Conservation (phyloP, 2,113 vertebrate species). For the Chaetops frenatus region DNA sequence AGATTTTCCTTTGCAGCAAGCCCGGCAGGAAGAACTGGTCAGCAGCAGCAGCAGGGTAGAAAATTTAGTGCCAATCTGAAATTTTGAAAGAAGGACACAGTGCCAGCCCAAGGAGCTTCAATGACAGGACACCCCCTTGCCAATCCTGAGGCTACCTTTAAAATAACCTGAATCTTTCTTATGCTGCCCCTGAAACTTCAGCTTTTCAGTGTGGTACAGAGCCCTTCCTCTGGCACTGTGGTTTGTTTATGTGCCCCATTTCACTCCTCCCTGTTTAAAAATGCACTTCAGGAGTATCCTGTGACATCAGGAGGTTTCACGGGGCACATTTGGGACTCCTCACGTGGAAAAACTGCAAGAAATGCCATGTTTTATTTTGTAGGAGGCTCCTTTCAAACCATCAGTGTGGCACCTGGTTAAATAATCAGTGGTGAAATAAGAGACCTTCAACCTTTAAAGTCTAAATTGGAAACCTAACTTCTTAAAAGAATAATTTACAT, state of each 20-base stretch:
- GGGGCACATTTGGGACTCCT: not conserved
- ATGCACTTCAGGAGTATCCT: not conserved
- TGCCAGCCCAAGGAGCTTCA: not conserved
- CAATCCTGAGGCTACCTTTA: not conserved
- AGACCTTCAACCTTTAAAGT: not conserved
- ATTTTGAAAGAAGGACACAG: not conserved
- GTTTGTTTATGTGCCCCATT: not conserved
- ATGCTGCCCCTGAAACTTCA: not conserved
- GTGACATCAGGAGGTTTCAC: fast-evolving
- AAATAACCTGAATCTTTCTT: not conserved
- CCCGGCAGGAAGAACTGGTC: not conserved
- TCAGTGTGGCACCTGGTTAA: not conserved
- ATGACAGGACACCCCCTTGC: not conserved
- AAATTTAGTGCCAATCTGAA: not conserved
- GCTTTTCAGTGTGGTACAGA: not conserved
- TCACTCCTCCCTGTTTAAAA: not conserved
- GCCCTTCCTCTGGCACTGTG: not conserved
- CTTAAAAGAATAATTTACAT: not conserved
- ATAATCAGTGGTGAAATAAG: not conserved
- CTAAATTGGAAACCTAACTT: not conserved
- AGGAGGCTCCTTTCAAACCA: not conserved
- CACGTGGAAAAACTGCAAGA: not conserved
- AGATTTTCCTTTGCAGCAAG: not conserved
- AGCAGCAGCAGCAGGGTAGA: not conserved
- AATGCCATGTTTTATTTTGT: not conserved